phyloP scores from a whole-genome alignment of 2,888 invertebrate genomes.

The Mythimna albipuncta region DNA sequence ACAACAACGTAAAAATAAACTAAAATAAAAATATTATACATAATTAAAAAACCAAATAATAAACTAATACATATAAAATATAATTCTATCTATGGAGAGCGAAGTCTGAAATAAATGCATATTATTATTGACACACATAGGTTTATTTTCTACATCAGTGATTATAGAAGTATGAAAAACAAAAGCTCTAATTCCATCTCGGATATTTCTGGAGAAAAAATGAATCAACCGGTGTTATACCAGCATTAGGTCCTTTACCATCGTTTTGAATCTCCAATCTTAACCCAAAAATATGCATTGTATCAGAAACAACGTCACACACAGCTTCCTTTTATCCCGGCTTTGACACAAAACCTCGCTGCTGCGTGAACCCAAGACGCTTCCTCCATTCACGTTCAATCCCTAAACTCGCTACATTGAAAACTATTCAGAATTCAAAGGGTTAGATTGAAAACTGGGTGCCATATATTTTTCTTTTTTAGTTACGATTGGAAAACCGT shows the following conservation, averaged over 20 bases:
- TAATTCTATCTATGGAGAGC: too few relatives aligned
- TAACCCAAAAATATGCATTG: background rate
- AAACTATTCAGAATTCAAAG: slow-evolving; percentile 63
- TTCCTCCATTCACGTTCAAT: slow-evolving; percentile 15
- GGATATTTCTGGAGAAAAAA: too few relatives aligned
- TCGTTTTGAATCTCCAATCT: background rate
- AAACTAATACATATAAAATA: too few relatives aligned
- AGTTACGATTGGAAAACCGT: slow-evolving; percentile 66
- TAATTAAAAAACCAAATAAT: too few relatives aligned
- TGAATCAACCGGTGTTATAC: background rate
- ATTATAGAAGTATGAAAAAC: too few relatives aligned
- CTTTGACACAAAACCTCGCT: slow-evolving; percentile 27
- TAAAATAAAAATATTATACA: too few relatives aligned
- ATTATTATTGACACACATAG: too few relatives aligned
- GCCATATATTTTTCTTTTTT: slow-evolving; percentile 62
- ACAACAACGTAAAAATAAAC: too few relatives aligned
- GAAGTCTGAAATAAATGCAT: too few relatives aligned
- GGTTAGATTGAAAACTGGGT: slow-evolving; percentile 64
- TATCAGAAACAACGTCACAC: slow-evolving; percentile 10
- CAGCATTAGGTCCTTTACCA: background rate
- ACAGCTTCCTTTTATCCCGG: slow-evolving; percentile 6
- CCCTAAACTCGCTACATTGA: slow-evolving; percentile 46
- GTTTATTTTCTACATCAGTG: too few relatives aligned
- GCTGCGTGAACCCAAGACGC: slow-evolving; percentile 40
- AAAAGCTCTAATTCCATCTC: too few relatives aligned